A percentile compares a stretch with the other conserved stretches of the same genome.
Conservation (phyloP, 2,888 invertebrate genomes). For the Epiblema foenella region DNA sequence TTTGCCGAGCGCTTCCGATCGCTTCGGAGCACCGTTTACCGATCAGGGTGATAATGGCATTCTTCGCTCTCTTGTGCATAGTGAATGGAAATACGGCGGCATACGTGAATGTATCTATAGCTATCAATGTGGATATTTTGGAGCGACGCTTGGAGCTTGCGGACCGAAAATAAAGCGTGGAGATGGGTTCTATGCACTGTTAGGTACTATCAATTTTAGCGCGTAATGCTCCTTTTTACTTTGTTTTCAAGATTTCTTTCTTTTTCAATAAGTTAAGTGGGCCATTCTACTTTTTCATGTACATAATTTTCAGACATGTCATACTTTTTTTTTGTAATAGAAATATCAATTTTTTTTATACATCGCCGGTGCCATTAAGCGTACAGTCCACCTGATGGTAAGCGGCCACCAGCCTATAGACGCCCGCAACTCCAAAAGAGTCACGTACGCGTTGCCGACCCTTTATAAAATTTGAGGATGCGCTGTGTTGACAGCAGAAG, state of each 20-base stretch:
- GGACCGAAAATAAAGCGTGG: neutral
- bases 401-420: too few relatives aligned
- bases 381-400: too few relatives aligned
- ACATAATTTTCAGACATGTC: too few relatives aligned
- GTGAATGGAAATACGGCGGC: constrained; percentile 31
- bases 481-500: too few relatives aligned
- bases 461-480: too few relatives aligned
- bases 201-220: neutral
- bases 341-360: too few relatives aligned
- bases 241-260: neutral
- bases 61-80: constrained; percentile 18
- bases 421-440: too few relatives aligned
- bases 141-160: neutral
- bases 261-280: too few relatives aligned
- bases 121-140: constrained; percentile 1
- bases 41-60: constrained; percentile 46
- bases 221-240: neutral
- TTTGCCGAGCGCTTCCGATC: constrained; percentile 48
- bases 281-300: too few relatives aligned
- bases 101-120: constrained; percentile 31
- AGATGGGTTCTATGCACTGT: neutral
- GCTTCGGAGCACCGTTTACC: constrained; percentile 46
- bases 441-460: too few relatives aligned
- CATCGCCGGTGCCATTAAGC: too few relatives aligned
- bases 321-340: too few relatives aligned